phyloP scores from a whole-genome alignment of 2,113 vertebrate species.

The Pyrgilauda ruficollis region DNA sequence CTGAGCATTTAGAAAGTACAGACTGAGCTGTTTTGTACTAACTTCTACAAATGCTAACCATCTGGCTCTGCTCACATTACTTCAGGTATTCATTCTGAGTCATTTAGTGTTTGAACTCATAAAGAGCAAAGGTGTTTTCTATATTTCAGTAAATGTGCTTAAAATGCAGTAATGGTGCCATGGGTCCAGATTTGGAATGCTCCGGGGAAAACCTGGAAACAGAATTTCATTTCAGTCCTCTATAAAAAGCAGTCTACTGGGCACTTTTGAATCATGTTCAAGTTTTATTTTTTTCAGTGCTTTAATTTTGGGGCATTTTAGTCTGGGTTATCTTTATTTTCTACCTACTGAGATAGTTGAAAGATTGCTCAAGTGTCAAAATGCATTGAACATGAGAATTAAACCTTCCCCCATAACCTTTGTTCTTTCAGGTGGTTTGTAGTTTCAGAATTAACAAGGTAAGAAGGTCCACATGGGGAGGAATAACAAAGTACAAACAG shows the following conservation, averaged over 20 bases:
- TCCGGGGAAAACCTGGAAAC: background rate
- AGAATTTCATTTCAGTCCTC: background rate
- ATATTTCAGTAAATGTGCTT: background rate
- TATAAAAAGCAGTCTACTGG: background rate
- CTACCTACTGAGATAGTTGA: background rate
- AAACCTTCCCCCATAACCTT: background rate
- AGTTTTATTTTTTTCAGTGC: background rate
- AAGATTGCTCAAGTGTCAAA: background rate
- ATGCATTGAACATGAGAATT: background rate
- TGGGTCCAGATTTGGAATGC: background rate
- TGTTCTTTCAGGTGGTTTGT: background rate
- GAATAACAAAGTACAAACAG: background rate
- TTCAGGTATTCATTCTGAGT: conserved; percentile 1
- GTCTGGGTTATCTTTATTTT: background rate
- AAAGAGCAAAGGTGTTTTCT: background rate
- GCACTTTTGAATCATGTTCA: background rate
- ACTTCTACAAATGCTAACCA: conserved; percentile 2
- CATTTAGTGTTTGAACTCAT: background rate
- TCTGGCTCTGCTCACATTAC: background rate
- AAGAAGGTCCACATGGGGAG: background rate
- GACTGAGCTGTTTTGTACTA: background rate
- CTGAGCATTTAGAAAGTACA: background rate
- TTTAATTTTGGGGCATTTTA: background rate
- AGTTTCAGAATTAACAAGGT: background rate
- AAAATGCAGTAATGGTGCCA: background rate